phyloP scores from a whole-genome alignment of 2,113 vertebrate species.

The Brachirus orientalis region DNA sequence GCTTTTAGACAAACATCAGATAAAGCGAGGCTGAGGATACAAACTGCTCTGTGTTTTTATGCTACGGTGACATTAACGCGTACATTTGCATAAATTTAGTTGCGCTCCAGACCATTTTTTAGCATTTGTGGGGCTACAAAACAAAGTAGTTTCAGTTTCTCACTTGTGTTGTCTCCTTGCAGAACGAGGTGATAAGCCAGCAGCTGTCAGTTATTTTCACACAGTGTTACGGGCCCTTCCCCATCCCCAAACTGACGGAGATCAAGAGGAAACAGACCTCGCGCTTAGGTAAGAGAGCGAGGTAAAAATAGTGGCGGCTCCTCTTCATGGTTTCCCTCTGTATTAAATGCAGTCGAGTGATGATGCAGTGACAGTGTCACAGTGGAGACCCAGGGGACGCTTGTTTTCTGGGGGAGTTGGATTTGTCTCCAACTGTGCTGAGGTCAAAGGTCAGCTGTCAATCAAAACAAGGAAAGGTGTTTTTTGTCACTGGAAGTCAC shows the following conservation, averaged over 20 bases:
- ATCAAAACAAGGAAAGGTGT: background rate
- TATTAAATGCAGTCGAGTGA: conserved; percentile 5
- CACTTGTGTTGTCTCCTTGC: conserved; percentile 42
- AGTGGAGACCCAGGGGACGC: background rate
- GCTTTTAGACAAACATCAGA: conserved; percentile 25
- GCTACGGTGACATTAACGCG: conserved; percentile 27
- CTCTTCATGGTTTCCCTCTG: background rate
- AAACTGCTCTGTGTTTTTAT: conserved; percentile 17
- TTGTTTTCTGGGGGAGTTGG: background rate
- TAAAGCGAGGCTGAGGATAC: conserved; percentile 5
- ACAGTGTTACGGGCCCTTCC: conserved; percentile 85
- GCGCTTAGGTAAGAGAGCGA: conserved; percentile 71
- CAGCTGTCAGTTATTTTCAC: conserved; percentile 86
- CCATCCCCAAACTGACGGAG: conserved; percentile 83
- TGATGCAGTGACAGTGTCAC: background rate
- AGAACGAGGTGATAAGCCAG: conserved; percentile 85
- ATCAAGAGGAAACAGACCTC: conserved; percentile 82
- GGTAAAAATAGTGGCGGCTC: conserved; percentile 1
- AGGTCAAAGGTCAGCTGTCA: conserved; percentile 1
- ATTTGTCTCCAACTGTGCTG: background rate
- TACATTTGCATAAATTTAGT: conserved; percentile 50
- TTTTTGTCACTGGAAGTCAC: no score
- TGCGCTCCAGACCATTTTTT: conserved; percentile 41
- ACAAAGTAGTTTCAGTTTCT: background rate
- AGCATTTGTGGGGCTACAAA: conserved; percentile 13